Evolutionary conservation across 2,113 vertebrate genomes (phyloP), one percentile per base, ranked within the genome.

Genomic region (Phaetusa simplex): DNA sequence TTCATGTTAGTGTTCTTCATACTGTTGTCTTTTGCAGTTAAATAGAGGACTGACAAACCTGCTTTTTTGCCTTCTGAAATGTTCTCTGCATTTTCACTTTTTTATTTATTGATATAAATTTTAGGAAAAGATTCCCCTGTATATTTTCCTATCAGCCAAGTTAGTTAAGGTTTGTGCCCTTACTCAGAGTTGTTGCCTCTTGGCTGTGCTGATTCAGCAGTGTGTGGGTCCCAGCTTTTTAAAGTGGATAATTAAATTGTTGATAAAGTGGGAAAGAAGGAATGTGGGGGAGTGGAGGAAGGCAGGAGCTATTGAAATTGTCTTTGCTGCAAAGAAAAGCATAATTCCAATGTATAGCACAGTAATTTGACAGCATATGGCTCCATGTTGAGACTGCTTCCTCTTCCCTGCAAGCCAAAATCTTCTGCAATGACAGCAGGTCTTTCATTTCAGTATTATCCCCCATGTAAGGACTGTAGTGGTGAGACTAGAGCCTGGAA

Each of bases 121-220:
- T 92, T 70, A 53, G 45, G 32, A 42, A 84, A 90, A 86, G 6
- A 71, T 71, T 62, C 8, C 36, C 13, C 20, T 13, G 32, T 64
- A 67, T 52, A 50, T 78, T 77, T 83, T 92, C 82, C 43, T 86
- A 49, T 86, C 45, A 53, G 42, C 49, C 69, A 65, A 93, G 24
- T 36, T 69, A 38, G 18, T 86, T 24, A 24, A 72, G 79, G 49
- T 86, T 49, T 40, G 24, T 78, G 45, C 30, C 55, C 14, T 62
- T 86, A 58, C 53, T 71, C 40, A 8, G 12, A 80, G 56, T 30
- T 86, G 11, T 45, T 3, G 2, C 22, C 23, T 82, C 62, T 72
- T 0, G 0, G 7, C 67, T 84, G 36, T 94, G 73, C 84, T 0
- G 0, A 26, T 81, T 77, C 36, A 74, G 34, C 13, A 34, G 52